Conservation (phyloP, 2,113 vertebrate species). For the Grammomys dolichurus region DNA sequence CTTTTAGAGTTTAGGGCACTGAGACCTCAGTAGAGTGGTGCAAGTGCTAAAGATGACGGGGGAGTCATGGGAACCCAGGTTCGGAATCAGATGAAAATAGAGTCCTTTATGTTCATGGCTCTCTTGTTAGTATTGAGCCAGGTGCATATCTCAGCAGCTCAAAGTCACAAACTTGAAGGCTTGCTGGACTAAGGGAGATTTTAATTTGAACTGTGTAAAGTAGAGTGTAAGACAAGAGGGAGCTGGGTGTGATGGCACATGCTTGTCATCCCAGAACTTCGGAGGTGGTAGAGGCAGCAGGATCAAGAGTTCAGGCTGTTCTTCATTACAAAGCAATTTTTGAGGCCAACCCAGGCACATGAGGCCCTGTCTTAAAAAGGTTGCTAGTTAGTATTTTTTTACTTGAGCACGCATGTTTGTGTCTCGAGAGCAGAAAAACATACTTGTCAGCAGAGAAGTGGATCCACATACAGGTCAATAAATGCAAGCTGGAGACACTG, state of each 20-base stretch:
- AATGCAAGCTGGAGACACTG: neutral
- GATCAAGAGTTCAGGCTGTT: neutral
- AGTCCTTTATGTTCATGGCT: neutral
- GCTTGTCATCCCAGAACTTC: neutral
- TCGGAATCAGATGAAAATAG: neutral
- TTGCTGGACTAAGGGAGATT: neutral
- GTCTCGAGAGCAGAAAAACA: conserved; percentile 18
- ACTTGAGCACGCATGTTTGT: neutral
- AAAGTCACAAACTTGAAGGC: neutral
- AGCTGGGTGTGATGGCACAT: neutral
- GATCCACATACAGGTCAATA: neutral
- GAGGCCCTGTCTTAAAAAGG: neutral
- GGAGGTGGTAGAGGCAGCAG: neutral
- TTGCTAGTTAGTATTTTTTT: conserved; percentile 14
- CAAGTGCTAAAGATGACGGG: neutral
- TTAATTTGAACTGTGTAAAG: neutral
- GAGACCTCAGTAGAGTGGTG: neutral
- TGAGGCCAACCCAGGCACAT: neutral
- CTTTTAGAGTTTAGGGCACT: neutral
- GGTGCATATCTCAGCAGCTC: neutral
- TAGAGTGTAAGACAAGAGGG: neutral
- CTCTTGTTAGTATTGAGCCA: conserved; percentile 15
- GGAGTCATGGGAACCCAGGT: neutral
- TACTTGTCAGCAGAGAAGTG: neutral
- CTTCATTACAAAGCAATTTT: neutral